phyloP scores from a whole-genome alignment of 2,113 vertebrate species.

The Cynoglossus semilaevis region DNA sequence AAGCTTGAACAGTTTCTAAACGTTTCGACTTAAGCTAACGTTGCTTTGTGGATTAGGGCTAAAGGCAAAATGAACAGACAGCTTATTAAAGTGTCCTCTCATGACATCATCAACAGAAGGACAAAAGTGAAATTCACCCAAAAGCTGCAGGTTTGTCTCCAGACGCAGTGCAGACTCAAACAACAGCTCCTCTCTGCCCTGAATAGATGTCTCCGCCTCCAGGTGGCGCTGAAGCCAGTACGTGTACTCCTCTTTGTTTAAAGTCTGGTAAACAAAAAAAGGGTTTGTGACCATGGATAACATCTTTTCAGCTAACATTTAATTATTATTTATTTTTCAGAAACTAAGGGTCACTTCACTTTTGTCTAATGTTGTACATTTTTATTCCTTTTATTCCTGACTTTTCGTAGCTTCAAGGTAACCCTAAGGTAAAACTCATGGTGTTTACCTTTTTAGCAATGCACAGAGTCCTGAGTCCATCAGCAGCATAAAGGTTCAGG shows the following conservation, averaged over 20 bases:
- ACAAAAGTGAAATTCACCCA: constrained; percentile 76
- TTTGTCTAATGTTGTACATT: no score
- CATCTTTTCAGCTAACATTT: no score
- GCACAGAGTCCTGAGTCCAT: constrained; percentile 93
- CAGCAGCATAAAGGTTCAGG: constrained; percentile 90
- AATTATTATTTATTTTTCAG: no score
- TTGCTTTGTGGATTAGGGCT: no score
- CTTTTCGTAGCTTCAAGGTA: neutral
- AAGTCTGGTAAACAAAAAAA: constrained; percentile 70
- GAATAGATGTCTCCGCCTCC: constrained; percentile 89
- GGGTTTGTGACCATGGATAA: no score
- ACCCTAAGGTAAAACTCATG: constrained; percentile 21
- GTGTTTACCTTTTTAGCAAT: constrained; percentile 90
- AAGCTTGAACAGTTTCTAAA: no score
- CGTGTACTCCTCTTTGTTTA: constrained; percentile 92
- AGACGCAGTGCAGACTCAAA: constrained; percentile 88
- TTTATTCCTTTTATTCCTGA: no score
- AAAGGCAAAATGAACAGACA: no score
- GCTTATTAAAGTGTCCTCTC: no score
- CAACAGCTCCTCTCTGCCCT: constrained; percentile 89
- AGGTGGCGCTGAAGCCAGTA: constrained; percentile 89
- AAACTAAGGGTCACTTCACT: no score
- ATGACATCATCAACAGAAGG: neutral
- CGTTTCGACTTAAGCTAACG: no score
- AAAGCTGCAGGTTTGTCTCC: constrained; percentile 90